These are phyloP conservation scores for Hirtodrosophila trivittata DNA, from an alignment of 2,888 invertebrate genomes.

Conservation along the genomic window DNA sequence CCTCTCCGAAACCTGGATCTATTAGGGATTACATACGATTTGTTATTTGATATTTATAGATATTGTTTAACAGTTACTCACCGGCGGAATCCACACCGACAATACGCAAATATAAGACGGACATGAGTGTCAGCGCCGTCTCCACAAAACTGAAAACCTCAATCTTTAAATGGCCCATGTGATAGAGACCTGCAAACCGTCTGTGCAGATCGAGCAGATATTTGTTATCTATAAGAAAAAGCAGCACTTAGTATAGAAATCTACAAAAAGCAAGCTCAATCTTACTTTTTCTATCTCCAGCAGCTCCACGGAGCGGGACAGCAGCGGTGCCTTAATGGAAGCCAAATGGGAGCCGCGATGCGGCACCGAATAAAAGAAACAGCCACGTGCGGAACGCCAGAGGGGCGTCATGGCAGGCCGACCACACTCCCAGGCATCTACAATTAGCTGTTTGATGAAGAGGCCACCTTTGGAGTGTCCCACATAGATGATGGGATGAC, in stretches of 20 bases:
- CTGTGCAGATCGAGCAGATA: slow-evolving; percentile 88
- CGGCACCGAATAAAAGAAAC: slow-evolving; percentile 94
- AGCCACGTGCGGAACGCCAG: slow-evolving; percentile 86
- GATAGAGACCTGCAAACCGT: slow-evolving; percentile 86
- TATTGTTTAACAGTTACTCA: slow-evolving; percentile 79
- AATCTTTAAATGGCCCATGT: slow-evolving; percentile 84
- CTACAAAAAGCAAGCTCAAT: not conserved
- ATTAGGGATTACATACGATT: slow-evolving; percentile 29
- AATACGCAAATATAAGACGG: slow-evolving; percentile 89
- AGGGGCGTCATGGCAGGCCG: slow-evolving; percentile 84
- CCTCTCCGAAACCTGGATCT: slow-evolving; percentile 92
- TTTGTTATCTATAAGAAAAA: slow-evolving; percentile 86
- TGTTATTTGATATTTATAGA: not conserved
- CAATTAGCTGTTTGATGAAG: slow-evolving; percentile 92
- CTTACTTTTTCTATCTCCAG: slow-evolving; percentile 89
- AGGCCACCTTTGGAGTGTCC: slow-evolving; percentile 93
- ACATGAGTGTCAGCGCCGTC: slow-evolving; percentile 90
- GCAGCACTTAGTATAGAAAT: not conserved
- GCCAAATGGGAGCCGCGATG: slow-evolving; percentile 93
- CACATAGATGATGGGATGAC: slow-evolving; percentile 93
- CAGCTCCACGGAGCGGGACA: slow-evolving; percentile 91
- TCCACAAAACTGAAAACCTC: slow-evolving; percentile 91
- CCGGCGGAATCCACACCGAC: slow-evolving; percentile 92
- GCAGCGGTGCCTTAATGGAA: slow-evolving; percentile 89
- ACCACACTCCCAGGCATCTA: slow-evolving; percentile 86